phyloP scores from a whole-genome alignment of 2,113 vertebrate species.

The Odontophorus gujanensis region DNA sequence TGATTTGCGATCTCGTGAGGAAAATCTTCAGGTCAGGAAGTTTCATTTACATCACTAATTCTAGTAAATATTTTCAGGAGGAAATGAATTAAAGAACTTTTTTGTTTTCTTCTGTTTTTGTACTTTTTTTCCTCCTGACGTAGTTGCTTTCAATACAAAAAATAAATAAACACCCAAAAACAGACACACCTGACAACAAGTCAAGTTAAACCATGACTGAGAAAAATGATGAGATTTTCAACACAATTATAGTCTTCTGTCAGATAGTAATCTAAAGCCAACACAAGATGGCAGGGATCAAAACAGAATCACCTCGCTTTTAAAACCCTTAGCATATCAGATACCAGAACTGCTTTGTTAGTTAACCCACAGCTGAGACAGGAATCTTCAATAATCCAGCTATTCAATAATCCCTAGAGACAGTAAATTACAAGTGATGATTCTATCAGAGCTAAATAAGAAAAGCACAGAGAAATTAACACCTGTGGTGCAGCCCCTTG shows the following conservation, averaged over 20 bases:
- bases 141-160: not conserved
- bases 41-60: not conserved
- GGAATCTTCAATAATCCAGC: slow-evolving; percentile 41
- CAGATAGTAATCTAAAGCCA: slow-evolving; percentile 29
- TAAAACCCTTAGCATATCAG: slow-evolving; percentile 15
- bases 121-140: not conserved
- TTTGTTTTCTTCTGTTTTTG: not conserved
- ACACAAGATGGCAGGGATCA: slow-evolving; percentile 19
- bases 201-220: not conserved
- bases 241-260: slow-evolving; percentile 15
- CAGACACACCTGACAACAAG: not conserved
- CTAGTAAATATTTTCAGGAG: not conserved
- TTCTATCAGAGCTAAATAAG: slow-evolving; percentile 56
- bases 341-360: not conserved
- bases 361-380: slow-evolving; percentile 30
- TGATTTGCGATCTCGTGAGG: not conserved
- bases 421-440: slow-evolving; percentile 58
- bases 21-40: not conserved
- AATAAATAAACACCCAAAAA: not conserved
- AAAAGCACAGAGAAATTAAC: slow-evolving; percentile 57
- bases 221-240: not conserved
- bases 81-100: not conserved
- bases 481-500: slow-evolving; percentile 23
- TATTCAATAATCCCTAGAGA: slow-evolving; percentile 50
- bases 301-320: slow-evolving; percentile 15